Evolutionary conservation across 1,140 invertebrate genomes (phyloP).

Genomic region (Philotrypesis tridentata): DNA sequence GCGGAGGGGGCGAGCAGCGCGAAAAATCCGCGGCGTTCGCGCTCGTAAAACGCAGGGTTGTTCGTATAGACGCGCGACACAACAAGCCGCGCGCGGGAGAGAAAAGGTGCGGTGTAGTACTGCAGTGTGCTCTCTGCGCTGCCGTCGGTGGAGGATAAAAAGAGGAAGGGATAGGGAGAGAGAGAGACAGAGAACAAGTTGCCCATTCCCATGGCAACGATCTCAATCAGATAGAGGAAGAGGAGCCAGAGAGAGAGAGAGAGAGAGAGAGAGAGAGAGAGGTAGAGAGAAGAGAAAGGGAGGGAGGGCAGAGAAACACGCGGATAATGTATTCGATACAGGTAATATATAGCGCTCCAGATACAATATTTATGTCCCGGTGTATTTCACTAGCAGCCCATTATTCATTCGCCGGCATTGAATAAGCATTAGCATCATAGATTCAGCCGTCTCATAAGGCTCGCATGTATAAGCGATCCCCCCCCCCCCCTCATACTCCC

Average conservation of each 20-base stretch:
- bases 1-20: not conserved
- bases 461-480: conserved; percentile 50
- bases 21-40: conserved; percentile 32
- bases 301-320: conserved; percentile 58
- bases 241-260: conserved; percentile 55
- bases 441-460: conserved; percentile 61
- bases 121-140: not conserved
- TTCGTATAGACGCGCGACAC: not conserved
- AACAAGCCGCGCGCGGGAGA: no score
- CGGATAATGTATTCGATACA: conserved; percentile 71
- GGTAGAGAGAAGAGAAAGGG: conserved; percentile 39
- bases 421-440: conserved; percentile 72
- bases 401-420: conserved; percentile 71
- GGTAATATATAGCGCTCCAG: conserved; percentile 72
- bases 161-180: conserved; percentile 14
- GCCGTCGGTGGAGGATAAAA: not conserved
- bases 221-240: conserved; percentile 68
- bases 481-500: not conserved
- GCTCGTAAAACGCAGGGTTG: conserved; percentile 24
- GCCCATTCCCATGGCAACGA: conserved; percentile 69
- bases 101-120: conserved; percentile 14
- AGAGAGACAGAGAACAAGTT: conserved; percentile 54
- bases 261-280: conserved; percentile 56
- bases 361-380: conserved; percentile 72
- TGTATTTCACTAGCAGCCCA: conserved; percentile 72